Base-by-base conservation (phyloP, 64 coral and sea anemone genomes). In the Porites australiensis region DNA sequence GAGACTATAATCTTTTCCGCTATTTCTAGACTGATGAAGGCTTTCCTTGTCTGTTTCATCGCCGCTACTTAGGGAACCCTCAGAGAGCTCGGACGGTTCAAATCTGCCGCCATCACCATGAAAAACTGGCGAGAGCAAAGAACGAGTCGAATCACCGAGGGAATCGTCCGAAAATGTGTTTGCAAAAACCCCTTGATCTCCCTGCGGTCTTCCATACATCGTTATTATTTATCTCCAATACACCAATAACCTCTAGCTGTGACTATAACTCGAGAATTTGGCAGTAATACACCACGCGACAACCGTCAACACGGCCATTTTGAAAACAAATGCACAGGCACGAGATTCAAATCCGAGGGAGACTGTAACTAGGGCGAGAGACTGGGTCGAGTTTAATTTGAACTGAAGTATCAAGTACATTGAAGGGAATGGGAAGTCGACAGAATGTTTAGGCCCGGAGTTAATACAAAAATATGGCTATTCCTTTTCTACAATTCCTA, bases 91-190 rank as follows among this genome's bases (percentile, higher is more conserved):
- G 3, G 45, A 59, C 20, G 58, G 37, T 77, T 65, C 58, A 85
- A 94, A 63, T 83, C 22, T n/a, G 52, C 44, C 54, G 52, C 18
- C 20, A 72, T 79, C 27, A 6, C 49, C 44, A 76, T 53, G 27
- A 37, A 37, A 65, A 63, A 90, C 70, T 44, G 95, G 95, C 2
- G 92, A 91, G 3, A 97, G 88, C 76, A 97, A 78, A 44, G 95
- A 97, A 12, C 92, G 82, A 75, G 95, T 97, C 43, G 95, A 97
- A 70, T 97, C 91, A 51, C 95, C 95, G 79, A 93, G 66, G 14
- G 92, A 97, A 88, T 97, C 81, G 23, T 97, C 92, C 6, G 89
- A 97, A 91, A 97, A 94, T 20, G 70, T 45, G 1, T 44, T 50
- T 47, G 58, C 19, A 62, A 46, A 63, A 62, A 44, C 23, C 43